Base-by-base conservation (phyloP, 2,888 invertebrate genomes). In the Morpho deidamia region DNA sequence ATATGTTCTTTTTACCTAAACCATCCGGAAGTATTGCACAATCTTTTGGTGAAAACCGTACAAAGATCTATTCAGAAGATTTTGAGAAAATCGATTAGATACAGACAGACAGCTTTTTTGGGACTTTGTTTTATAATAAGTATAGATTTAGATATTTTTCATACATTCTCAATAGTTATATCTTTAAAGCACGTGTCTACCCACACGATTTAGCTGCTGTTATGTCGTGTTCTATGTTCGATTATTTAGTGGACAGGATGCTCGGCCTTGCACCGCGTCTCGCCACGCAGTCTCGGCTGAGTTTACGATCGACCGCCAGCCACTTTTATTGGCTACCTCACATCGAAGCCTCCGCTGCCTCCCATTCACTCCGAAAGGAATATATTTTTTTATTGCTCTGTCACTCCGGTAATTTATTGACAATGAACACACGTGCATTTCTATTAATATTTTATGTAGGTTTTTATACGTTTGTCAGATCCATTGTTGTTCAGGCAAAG, bases 401-500 rank as follows among this genome's bases (percentile, higher is more conserved):
- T 89, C 89, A 88, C 88, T 87, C 69, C 71, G 77, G 81, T 89
- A 88, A 89, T 89, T 89, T 89, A 89, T 89, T 84, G 88, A 87
- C 85, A 88, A 87, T 87, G 87, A 88, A 84, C 85, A 76, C 85
- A 86, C 88, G 87, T 87, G 89, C 87, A 87, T 87, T 88, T 88
- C 88, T 88, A 88, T 89, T 88, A 88, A 88, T 88, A 88, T 88
- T 89, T 88, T 88, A 87, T 87, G 85, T 83, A 72, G 76, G 81
- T 82, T 87, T 87, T 85, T 83, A 78, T 79, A 71, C 71, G 74
- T 74, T 73, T 72, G 67, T 60, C 72, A 33, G 72, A 71, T 60
- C 78, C 74, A 81, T 85, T 83, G 83, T 84, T 79, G 74, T 60
- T 66, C 55, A 67, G 64, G 67, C 70, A 74, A 37, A 76, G 78